Conservation (phyloP, 2,113 vertebrate species). For the Acrocephalus kingi region DNA sequence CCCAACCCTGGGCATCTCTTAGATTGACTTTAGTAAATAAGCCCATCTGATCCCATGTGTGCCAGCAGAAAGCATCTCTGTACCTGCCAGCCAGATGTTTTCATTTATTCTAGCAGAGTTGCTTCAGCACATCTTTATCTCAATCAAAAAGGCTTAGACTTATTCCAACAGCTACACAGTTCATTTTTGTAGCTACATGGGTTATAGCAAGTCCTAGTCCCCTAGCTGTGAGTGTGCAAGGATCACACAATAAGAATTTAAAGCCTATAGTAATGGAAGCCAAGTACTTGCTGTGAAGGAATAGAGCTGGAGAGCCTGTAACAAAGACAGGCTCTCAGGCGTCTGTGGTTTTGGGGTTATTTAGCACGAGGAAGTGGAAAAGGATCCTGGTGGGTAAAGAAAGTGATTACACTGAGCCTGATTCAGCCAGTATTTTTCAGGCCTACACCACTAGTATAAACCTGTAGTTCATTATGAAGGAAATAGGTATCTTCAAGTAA, state of each 20-base stretch:
- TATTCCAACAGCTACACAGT: neutral
- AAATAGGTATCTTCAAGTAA: neutral
- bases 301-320: neutral
- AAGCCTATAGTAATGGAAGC: neutral
- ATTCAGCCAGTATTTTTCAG: neutral
- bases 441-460: neutral
- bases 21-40: neutral
- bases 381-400: neutral
- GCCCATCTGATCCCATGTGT: neutral
- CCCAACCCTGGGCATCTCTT: neutral
- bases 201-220: neutral
- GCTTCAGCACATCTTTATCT: neutral
- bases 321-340: neutral
- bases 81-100: neutral
- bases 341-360: neutral
- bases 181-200: neutral
- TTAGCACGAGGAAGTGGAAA: neutral
- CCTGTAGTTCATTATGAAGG: neutral
- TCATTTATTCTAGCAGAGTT: neutral
- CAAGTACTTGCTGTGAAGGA: neutral
- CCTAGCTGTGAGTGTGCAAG: neutral
- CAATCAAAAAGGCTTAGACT: neutral
- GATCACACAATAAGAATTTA: neutral
- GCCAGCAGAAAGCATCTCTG: neutral
- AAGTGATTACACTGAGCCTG: neutral